Conservation (phyloP, 1,140 invertebrate species). For the Eufriesea mexicana region DNA sequence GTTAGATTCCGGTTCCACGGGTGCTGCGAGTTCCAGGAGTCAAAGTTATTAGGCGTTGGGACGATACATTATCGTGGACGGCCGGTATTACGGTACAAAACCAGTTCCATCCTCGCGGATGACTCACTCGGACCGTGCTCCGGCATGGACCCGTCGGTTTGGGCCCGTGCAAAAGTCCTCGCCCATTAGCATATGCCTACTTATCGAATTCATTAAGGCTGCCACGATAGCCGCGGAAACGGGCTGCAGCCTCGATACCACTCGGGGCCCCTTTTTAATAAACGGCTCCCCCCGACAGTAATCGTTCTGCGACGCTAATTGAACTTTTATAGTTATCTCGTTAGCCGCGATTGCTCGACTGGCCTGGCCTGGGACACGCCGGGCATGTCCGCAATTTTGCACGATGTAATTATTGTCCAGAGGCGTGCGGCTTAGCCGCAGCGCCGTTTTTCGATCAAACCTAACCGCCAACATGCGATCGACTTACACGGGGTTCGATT, state of each 20-base stretch:
- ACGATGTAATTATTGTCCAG: background rate
- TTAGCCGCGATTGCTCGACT: constrained; percentile 1
- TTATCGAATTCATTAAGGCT: constrained; percentile 67
- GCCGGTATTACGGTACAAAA: constrained; percentile 66
- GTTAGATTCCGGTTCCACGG: constrained; percentile 51
- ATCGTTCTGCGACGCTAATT: constrained; percentile 28
- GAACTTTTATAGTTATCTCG: constrained; percentile 33
- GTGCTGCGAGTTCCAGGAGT: constrained; percentile 41
- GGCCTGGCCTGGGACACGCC: background rate
- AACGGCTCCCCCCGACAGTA: background rate
- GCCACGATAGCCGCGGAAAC: constrained; percentile 56
- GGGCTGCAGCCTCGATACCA: constrained; percentile 16
- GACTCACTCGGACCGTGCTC: constrained; percentile 55
- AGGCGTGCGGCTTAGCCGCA: background rate
- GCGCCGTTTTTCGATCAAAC: background rate
- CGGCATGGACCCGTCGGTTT: background rate
- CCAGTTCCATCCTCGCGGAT: constrained; percentile 59
- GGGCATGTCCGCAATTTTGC: background rate
- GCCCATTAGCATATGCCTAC: constrained; percentile 62
- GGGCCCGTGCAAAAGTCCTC: constrained; percentile 40
- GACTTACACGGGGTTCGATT: background rate
- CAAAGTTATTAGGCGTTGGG: constrained; percentile 68
- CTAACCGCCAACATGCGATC: background rate
- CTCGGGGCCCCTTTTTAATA: background rate
- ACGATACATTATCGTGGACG: constrained; percentile 67